Conservation (phyloP, 2,888 invertebrate species). For the Microctonus brassicae region DNA sequence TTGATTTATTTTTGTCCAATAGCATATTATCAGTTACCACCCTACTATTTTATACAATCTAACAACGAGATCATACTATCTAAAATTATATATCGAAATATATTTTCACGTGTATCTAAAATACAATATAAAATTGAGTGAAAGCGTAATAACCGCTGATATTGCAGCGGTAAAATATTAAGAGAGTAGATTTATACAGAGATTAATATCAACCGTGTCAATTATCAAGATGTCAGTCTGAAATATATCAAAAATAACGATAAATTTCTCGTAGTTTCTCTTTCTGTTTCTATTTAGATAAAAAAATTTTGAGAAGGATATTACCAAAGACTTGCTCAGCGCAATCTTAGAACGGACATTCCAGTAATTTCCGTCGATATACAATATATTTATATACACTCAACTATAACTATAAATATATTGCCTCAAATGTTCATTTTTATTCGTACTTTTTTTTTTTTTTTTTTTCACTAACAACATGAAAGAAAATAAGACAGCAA, state of each 20-base stretch:
- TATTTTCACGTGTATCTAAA: background rate
- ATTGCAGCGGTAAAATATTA: background rate
- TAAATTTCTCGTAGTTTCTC: slow-evolving; percentile 31
- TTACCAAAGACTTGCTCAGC: slow-evolving; percentile 6
- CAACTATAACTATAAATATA: background rate
- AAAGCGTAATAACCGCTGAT: slow-evolving; percentile 2
- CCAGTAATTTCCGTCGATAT: slow-evolving; percentile 29
- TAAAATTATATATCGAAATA: slow-evolving; percentile 12
- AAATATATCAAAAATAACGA: slow-evolving; percentile 40
- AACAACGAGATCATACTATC: slow-evolving; percentile 2
- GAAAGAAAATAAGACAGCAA: background rate
- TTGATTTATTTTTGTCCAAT: slow-evolving; percentile 1
- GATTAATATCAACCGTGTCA: slow-evolving; percentile 36
- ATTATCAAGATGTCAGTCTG: slow-evolving; percentile 39
- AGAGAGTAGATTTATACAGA: slow-evolving; percentile 30
- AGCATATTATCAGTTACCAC: slow-evolving; percentile 6
- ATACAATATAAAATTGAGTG: slow-evolving; percentile 1
- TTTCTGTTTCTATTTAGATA: background rate
- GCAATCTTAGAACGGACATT: slow-evolving; percentile 33
- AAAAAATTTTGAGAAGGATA: background rate
- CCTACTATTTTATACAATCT: background rate
- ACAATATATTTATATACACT: background rate
- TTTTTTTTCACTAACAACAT: background rate
- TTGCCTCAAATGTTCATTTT: background rate
- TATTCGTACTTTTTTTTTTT: background rate